Conservation (phyloP, 2,888 invertebrate genomes). For the Oscheius myriophilus region DNA sequence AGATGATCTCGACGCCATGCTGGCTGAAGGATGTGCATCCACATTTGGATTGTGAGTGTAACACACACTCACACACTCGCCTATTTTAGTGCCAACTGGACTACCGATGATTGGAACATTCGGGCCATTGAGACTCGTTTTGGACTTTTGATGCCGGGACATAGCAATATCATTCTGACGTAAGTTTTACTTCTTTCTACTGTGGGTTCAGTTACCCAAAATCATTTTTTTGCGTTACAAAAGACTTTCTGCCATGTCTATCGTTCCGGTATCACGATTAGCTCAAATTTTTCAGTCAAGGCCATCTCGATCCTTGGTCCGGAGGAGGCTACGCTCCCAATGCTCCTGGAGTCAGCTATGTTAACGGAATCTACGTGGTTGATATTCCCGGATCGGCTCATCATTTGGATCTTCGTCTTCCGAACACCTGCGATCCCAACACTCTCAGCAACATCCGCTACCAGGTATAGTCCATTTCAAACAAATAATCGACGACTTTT, state of each 20-base stretch:
- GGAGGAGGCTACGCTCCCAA: conserved; percentile 70
- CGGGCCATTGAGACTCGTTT: conserved; percentile 49
- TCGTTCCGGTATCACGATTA: no score
- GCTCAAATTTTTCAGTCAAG: no score
- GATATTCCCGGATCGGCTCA: conserved; percentile 66
- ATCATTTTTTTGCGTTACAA: no score
- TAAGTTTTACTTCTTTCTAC: conserved; percentile 26
- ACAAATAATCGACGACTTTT: not conserved
- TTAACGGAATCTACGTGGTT: conserved; percentile 40
- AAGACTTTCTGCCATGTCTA: no score
- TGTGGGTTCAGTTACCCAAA: no score
- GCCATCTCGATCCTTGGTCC: conserved; percentile 74
- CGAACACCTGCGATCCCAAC: conserved; percentile 65
- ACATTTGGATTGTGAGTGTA: conserved; percentile 14
- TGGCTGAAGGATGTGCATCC: conserved; percentile 4
- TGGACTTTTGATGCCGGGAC: conserved; percentile 50
- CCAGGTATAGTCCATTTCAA: conserved; percentile 32
- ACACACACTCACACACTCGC: no score
- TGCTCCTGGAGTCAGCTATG: conserved; percentile 1
- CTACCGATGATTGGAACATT: conserved; percentile 38
- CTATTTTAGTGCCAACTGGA: conserved; percentile 41
- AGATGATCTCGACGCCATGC: not conserved
- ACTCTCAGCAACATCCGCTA: conserved; percentile 54
- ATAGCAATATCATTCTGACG: conserved; percentile 60
- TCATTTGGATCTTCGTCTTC: conserved; percentile 69